Evolutionary conservation across 2,888 invertebrate genomes (phyloP), one percentile per base, ranked within the genome.

Genomic region (Lydus trimaculatus): DNA sequence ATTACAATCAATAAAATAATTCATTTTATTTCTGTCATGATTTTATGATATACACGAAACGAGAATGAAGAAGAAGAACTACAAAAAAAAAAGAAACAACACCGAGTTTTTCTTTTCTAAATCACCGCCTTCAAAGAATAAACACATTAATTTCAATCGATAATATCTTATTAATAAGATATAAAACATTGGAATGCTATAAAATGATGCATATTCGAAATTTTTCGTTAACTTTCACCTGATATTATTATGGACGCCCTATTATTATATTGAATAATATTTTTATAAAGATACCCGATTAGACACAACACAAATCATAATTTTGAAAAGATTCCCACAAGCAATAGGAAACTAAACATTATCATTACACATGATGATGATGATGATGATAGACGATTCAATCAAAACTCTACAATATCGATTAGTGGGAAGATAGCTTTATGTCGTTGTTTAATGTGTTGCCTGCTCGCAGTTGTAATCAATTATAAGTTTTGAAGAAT

Each of bases 171-270:
- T 20, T 20, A 60, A 33, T n/a, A 39, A n/a, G 2, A 20, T 15
- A 25, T 20, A 61, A 20, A 25, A 33, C 23, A 25, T 61, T 61
- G 61, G 61, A 61, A 61, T 61, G 61, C 31, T 31, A 60, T 36
- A n/a, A 60, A 31, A 60, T 33, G 15, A 23, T 25, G 5, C 61
- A 61, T 61, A 60, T 60, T 28, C n/a, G 17, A 60, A 33, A 60
- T 61, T 25, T 61, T 33, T 33, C 20, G 0, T 36, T 36, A 23
- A 61, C 36, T 61, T 61, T 61, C 61, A 39, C 61, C 23, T 25
- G 25, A 33, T 8, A 31, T 36, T 20, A 61, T 20, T n/a, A n/a
- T n/a, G n/a, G n/a, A n/a, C n/a, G 11, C 17, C 4, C 31, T 36
- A 17, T 15, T n/a, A 25, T 39, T 20, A 8, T 23, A 7, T n/a